Base-by-base conservation (phyloP, 2,113 vertebrate species). In the Phylloscopus trochilus region DNA sequence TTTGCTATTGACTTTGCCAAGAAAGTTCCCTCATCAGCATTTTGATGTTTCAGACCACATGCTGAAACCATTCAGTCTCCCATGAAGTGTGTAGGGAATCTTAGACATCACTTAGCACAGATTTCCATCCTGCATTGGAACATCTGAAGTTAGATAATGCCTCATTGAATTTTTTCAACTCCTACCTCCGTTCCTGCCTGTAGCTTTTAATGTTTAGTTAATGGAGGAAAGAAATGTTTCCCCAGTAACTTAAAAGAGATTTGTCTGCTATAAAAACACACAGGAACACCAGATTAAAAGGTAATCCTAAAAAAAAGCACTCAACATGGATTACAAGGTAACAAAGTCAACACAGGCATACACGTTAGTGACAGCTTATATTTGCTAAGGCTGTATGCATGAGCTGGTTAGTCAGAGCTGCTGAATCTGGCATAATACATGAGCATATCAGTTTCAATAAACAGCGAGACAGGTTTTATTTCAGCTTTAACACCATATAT, bases 341-440 rank as follows among this genome's bases (percentile, higher is more conserved):
- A 90, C 84, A 95, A 91, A 96, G 95, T 97, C 93, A 97, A 97
- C 93, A 97, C 30, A 67, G 55, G 43, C 41, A 4, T 31, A 64
- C 62, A 30, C 7, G 66, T 77, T 52, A 62, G 94, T 79, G 94
- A 76, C 90, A 95, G 80, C 19, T 92, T 81, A 11, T 93, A 90
- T 93, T 97, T 96, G 78, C 80, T 66, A 94, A 95, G 15, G 91
- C 60, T 3, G 11, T 49, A 47, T 18, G 44, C 63, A 76, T 59
- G 55, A 93, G 43, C 73, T 75, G 74, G 59, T 92, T 64, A 78
- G 70, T 64, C 59, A 84, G 75, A 95, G 85, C 69, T 92, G 88
- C 86, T 81, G 87, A 92, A 74, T 76, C 73, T 73, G 75, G 62
- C 14, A 2, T 52, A 87, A 83, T 47, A 94, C 60, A 88, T 33